Base-by-base conservation (phyloP, 2,888 invertebrate genomes). In the Andrena bucephala region DNA sequence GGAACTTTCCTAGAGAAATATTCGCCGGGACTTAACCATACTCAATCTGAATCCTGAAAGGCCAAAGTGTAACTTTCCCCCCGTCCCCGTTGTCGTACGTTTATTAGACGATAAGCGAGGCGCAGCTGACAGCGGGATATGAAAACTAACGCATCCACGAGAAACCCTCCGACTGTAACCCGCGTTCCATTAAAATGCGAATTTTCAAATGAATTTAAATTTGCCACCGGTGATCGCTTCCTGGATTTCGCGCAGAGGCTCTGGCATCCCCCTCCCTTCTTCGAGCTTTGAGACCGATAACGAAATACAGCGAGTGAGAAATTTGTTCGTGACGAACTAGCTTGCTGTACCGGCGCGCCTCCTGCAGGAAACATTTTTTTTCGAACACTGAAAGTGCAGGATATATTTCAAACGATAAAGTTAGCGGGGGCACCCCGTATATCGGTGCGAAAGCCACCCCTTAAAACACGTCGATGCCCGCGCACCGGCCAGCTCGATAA, bases 121-220 rank as follows among this genome's bases (percentile, higher is more conserved):
- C 42, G 57, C 24, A 8, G 57, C 57, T 57, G 57, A 5, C 54
- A 3, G 13, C 24, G 16, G 33, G 42, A 63, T 63, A 20, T 27
- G 7, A 24, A 42, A 42, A 36, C 24, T 6, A 42, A 13, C 33
- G 42, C 16, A 4, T 2, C 24, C 10, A 2, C 13, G 42, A 20
- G 24, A 63, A 42, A 20, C 24, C 24, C 42, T 27, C 10, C 42
- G 27, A 8, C 24, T 63, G 63, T 24, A 42, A 27, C 24, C 24
- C 27, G 42, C 20, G 57, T 70, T 70, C 29, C 20, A 62, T 72
- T 76, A 48, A 50, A 62, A 54, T 42, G 52, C 36, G 66, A 60
- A 76, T 50, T 77, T 66, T 60, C 24, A n/a, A 66, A 76, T 42
- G 77, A 78, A 67, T 77, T 77, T 66, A 42, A 77, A 65, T 42